Base-by-base conservation (phyloP, 2,888 invertebrate species). In the Poecilus cupreus region DNA sequence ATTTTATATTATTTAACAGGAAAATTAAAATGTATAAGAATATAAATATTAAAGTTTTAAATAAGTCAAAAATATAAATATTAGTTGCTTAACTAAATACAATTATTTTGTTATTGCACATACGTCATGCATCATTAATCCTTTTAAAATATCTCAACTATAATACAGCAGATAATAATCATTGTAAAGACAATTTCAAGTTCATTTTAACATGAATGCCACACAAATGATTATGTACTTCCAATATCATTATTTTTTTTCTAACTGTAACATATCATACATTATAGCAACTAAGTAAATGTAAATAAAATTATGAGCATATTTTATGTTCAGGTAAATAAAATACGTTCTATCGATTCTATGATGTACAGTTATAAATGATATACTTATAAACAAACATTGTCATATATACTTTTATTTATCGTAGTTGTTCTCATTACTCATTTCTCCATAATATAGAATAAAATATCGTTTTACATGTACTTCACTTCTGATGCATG, bases 291-390 rank as follows among this genome's bases (percentile, higher is more conserved):
- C 18, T 39, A 37, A 68, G 37, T 68, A 37, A 37, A 68, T 68
- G 64, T 68, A 68, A 68, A 68, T 68, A 68, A 68, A n/a, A n/a
- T n/a, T 37, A 68, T 68, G 37, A 68, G 37, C 37, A 64, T 68
- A 68, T 37, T 6, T 60, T 43, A 3, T 57, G 57, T 57, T 57
- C 24, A 60, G n/a, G 26, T 60, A 11, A 32, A 60, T 60, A 22
- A 54, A 60, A 26, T 26, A 60, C 26, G 26, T 60, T 24, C 60
- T 60, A 68, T 37, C 20, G 18, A 68, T 16, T 68, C n/a, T 68
- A 68, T 16, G 13, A 26, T 49, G 64, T 37, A 68, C 64, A 68
- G 37, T 32, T 68, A 37, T 37, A 60, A 60, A 60, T 60, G 60
- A 26, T 60, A 60, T 32, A 32, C 32, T 32, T 43, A 43, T 60